phyloP scores from a whole-genome alignment of 1,140 invertebrate species.

The Pantala flavescens region DNA sequence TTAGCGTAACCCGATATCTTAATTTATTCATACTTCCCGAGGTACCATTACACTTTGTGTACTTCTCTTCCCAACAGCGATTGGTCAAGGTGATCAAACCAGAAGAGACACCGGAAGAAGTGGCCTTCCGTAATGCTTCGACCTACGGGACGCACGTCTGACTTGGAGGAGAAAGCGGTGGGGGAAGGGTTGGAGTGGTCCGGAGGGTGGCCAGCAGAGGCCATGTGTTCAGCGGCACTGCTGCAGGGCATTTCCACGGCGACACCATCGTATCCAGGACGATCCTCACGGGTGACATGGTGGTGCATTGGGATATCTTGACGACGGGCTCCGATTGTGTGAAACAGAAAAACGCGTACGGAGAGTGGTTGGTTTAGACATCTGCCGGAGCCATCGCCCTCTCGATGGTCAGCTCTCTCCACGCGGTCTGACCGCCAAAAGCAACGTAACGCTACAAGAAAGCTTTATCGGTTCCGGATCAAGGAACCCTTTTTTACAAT shows the following conservation, averaged over 20 bases:
- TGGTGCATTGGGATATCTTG: background rate
- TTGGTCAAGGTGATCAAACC: background rate
- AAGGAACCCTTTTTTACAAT: no score
- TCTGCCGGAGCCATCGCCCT: no score
- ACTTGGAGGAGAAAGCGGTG: background rate
- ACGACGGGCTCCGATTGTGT: background rate
- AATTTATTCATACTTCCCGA: no score
- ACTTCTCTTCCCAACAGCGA: background rate
- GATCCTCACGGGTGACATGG: background rate
- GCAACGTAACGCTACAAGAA: no score
- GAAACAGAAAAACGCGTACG: background rate
- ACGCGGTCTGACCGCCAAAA: no score
- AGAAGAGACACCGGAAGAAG: background rate
- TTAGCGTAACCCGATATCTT: no score
- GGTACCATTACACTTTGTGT: background rate
- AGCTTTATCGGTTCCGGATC: no score
- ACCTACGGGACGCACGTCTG: constrained; percentile 1
- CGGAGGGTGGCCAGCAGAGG: background rate
- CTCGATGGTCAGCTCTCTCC: no score
- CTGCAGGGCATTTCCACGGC: no score
- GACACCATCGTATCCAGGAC: no score
- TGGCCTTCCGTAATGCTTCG: background rate
- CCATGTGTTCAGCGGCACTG: background rate
- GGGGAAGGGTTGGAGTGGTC: background rate
- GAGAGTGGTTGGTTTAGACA: background rate